Conservation (phyloP, 2,797 vertebrate species). For the Pangasius sanitwongsei region DNA sequence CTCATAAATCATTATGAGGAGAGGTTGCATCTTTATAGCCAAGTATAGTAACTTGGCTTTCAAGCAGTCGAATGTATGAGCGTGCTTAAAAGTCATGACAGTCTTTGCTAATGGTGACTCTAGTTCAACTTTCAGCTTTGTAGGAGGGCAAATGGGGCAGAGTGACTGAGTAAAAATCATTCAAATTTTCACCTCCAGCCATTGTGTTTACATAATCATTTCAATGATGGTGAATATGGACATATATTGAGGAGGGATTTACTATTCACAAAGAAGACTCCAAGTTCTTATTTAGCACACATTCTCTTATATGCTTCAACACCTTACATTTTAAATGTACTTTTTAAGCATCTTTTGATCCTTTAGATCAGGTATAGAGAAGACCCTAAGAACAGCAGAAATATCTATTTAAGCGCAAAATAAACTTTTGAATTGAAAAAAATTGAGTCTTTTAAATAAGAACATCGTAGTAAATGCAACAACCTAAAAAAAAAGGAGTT, state of each 20-base stretch:
- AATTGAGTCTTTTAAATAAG: background rate
- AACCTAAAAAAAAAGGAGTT: background rate
- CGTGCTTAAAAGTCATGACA: background rate
- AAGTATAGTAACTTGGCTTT: background rate
- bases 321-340: background rate
- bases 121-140: background rate
- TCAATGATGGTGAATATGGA: background rate
- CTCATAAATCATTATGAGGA: background rate
- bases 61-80: background rate
- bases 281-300: background rate
- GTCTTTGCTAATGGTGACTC: background rate
- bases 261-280: background rate
- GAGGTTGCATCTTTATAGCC: background rate
- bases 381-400: background rate
- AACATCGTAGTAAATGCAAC: background rate
- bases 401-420: background rate
- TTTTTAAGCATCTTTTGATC: background rate
- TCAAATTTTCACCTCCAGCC: background rate
- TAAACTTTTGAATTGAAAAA: background rate
- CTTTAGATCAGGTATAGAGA: background rate
- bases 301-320: background rate
- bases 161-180: background rate
- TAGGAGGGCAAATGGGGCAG: background rate
- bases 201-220: background rate
- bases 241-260: background rate